Conservation (phyloP, 2,888 invertebrate genomes). For the Dolichomitus sp. region DNA sequence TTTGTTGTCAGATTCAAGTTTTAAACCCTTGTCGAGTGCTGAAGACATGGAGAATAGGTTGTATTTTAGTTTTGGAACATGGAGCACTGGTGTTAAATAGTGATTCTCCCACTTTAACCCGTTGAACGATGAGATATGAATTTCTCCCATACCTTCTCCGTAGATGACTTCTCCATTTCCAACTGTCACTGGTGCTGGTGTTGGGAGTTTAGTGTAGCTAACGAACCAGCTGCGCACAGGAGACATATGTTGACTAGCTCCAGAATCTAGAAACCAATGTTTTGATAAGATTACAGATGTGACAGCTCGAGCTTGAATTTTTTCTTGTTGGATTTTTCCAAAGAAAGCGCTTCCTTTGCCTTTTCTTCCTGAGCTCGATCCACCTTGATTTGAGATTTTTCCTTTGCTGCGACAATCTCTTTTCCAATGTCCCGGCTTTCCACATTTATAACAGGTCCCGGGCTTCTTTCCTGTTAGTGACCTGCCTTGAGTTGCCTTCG, state of each 20-base stretch:
- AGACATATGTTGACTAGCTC: constrained; percentile 68
- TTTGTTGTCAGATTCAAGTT: constrained; percentile 20
- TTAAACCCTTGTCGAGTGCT: constrained; percentile 62
- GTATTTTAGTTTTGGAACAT: constrained; percentile 56
- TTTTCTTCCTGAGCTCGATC: not conserved
- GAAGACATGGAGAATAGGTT: constrained; percentile 56
- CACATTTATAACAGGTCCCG: constrained; percentile 58
- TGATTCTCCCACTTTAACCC: constrained; percentile 63
- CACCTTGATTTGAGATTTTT: not conserved
- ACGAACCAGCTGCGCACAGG: constrained; percentile 58
- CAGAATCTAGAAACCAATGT: constrained; percentile 64
- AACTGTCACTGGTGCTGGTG: constrained; percentile 29
- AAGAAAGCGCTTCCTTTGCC: not conserved
- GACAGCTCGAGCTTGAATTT: not conserved
- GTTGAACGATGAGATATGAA: constrained; percentile 65
- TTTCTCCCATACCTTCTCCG: constrained; percentile 29
- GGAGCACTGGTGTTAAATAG: constrained; percentile 51
- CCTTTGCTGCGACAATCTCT: constrained; percentile 16
- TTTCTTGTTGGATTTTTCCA: too few relatives aligned
- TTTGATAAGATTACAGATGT: not conserved
- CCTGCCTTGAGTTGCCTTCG: not conserved
- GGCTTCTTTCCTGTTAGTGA: constrained; percentile 7
- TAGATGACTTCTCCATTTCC: constrained; percentile 61
- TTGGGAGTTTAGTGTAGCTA: constrained; percentile 19
- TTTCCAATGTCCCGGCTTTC: constrained; percentile 61